Evolutionary conservation across 2,113 vertebrate species (phyloP), one percentile per base, ranked within the genome.

Genomic region (Pristiophorus japonicus): DNA sequence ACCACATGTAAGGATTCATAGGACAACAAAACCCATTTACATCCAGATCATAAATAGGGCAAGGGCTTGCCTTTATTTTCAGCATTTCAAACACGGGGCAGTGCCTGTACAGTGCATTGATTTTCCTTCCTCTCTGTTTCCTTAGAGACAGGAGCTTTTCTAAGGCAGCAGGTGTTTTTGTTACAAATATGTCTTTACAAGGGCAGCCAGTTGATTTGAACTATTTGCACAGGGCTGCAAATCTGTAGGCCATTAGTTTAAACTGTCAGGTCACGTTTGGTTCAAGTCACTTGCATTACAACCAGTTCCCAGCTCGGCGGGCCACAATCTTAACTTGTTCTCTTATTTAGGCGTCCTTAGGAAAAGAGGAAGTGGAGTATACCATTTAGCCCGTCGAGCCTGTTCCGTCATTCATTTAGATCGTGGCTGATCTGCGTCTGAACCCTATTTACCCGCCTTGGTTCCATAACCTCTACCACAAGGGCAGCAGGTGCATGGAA

Each of bases 201-300:
- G 59, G 59, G 59, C 59, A 65, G 30, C 59, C 62, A 63, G 88
- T 63, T 34, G 59, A 63, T 92, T 65, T 92, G 88, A 92, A 59
- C 88, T 62, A 92, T 92, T 92, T 92, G n/a, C 34, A 22, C 14
- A 22, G 88, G 59, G 88, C 34, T 18, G 59, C 88, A 92, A 92
- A 38, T 22, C 59, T n/a, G 34, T 63, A 20, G 88, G n/a, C 55
- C 59, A 42, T 63, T 92, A 92, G 88, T 92, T 92, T 92, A 92
- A 92, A 63, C 88, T 92, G 88, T 92, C 88, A 92, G 59, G 88
- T 14, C 8, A 92, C 34, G n/a, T 38, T 62, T 63, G 2, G 55
- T n/a, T 92, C 88, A 63, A 63, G 88, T n/a, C 88, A 92, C 88
- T 90, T 59, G 30, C 59, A 65, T 92, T 59, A 6, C 55, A n/a